Evolutionary conservation across 2,888 invertebrate genomes (phyloP), one percentile per base, ranked within the genome.

Genomic region (Dendrolimus houi): DNA sequence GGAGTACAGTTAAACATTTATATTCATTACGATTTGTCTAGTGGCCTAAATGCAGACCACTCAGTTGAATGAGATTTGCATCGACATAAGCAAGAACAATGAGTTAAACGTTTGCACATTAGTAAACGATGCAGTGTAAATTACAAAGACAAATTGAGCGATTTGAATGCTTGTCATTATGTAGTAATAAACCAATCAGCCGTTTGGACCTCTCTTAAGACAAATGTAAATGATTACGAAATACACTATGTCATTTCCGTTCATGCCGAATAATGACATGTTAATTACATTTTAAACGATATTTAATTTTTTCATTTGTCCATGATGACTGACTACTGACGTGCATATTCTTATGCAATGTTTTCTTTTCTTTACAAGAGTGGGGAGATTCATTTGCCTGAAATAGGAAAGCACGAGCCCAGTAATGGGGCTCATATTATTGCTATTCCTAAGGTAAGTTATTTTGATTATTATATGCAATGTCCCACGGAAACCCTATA

Each of bases 11-110:
- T 6, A 1, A 61, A 54, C 42, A 54, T 56, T 52, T 54, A 56
- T 58, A 85, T 85, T 80, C 76, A 85, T 82, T 73, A 75, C 75
- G 74, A 71, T 72, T 67, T 70, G 71, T 71, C 75, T 75, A 72
- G 69, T 73, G 59, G 76, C 75, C 80, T 77, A 77, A 80, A 82
- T 82, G 77, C 79, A 77, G 69, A 74, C 68, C 69, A 69, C 68
- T 63, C 62, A 67, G 63, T 66, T 69, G 73, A 78, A 76, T 77
- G 62, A 66, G 64, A 82, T 85, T 84, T 79, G 72, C 78, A 71
- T 76, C 65, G 65, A 67, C 70, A 65, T 68, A 63, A 69, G 71
- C 65, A 62, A 72, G 69, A 74, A 81, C 79, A 81, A 81, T 79
- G 71, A 71, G 66, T 71, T 73, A 70, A 62, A 65, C 65, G 64